Base-by-base conservation (phyloP, 1,140 invertebrate genomes). In the Rhagoletis zephyria region DNA sequence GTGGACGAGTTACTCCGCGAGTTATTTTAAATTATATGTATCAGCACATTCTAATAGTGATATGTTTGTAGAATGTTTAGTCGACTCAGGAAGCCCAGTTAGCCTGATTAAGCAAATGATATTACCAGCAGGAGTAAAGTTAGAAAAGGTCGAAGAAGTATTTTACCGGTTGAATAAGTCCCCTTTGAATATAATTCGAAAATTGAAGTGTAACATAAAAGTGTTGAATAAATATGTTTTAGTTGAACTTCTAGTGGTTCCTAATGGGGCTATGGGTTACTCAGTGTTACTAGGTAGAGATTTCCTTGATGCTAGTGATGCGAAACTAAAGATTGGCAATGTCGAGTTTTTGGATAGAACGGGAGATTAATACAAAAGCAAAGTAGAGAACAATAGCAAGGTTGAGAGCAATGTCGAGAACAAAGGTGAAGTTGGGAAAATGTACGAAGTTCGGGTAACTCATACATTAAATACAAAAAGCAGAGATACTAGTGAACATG, bases 171-270 rank as follows among this genome's bases (percentile, higher is more conserved):
- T 67, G 40, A 67, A 67, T 42, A 30, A 67, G 19, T 67, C n/a
- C 7, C 1, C 6, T 67, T 67, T 67, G 30, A 67, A 67, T 67
- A 67, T 67, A 7, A 30, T 19, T 16, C 30, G 64, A 67, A 67
- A 67, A 67, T 30, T 40, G 30, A 67, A 30, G 10, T 67, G n/a
- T 67, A 7, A 30, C 10, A 67, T 67, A 67, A 1, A 30, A 67
- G 64, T 67, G 4, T 67, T 67, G 19, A 67, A 67, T 67, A 40
- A 67, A 67, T 19, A 30, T 40, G 64, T 67, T 67, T 67, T 30
- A 67, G 64, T 67, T 67, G 64, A 67, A 30, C n/a, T 67, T 10
- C 19, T 67, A 67, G 64, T 67, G 6, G 64, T 67, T 30, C 64
- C 64, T 40, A 67, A 67, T 67, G 64, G 30, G 19, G 42, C 64